A percentile compares a stretch with the other conserved stretches of the same genome.
Conservation (phyloP, 2,888 invertebrate species). For the Tipula confusa region DNA sequence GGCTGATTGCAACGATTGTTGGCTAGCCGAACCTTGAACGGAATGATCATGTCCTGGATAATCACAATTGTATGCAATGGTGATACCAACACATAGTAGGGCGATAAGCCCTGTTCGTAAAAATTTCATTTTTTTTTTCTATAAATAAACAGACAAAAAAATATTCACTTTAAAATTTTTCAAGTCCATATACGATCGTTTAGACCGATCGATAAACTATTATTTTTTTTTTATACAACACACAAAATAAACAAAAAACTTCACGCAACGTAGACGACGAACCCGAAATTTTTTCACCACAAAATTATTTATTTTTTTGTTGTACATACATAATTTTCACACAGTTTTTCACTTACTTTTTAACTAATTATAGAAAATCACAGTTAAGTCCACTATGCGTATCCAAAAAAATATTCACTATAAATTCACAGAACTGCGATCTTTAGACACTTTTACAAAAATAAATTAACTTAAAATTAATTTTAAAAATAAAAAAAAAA, state of each 20-base stretch:
- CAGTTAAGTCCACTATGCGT: not conserved
- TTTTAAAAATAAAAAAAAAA: not conserved
- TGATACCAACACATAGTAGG: not conserved
- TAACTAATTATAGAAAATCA: not conserved
- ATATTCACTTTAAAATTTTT: not conserved
- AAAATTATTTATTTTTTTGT: not conserved
- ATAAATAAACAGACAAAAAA: not conserved
- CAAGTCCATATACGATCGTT: not conserved
- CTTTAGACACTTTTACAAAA: not conserved
- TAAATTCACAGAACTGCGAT: not conserved
- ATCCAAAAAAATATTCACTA: not conserved
- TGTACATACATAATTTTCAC: not conserved
- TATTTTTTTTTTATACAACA: not conserved
- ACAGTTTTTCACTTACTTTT: not conserved
- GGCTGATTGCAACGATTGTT: not conserved
- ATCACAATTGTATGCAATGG: conserved; percentile 21
- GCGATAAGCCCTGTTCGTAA: not conserved
- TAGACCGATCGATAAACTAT: not conserved
- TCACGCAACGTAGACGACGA: not conserved
- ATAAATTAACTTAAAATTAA: conserved; percentile 21
- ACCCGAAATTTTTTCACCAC: not conserved
- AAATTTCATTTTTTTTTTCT: not conserved
- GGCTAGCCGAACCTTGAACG: not conserved
- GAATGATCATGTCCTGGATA: conserved; percentile 25
- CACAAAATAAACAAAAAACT: conserved; percentile 26